Evolutionary conservation across 2,888 invertebrate species (phyloP).

Genomic region (Cerceris rybyensis): DNA sequence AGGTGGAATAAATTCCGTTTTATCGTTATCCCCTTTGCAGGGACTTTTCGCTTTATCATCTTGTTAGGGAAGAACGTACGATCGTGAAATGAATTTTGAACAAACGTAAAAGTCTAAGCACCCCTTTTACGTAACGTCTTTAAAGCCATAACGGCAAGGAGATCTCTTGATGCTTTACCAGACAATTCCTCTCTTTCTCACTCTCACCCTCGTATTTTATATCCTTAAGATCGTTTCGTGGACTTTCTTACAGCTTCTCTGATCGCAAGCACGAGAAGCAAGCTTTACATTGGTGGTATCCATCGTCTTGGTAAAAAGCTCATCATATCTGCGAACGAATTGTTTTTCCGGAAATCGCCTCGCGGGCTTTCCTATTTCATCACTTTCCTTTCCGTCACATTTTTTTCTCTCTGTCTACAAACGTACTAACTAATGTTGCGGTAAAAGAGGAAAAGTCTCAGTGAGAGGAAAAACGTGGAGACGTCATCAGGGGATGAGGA

Average conservation of each 20-base stretch:
- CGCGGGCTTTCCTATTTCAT: conserved; percentile 3
- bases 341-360: conserved; percentile 24
- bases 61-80: background rate
- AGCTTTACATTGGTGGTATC: conserved; percentile 30
- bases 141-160: background rate
- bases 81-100: conserved; percentile 12
- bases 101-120: conserved; percentile 35
- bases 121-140: conserved; percentile 37
- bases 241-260: conserved; percentile 29
- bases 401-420: background rate
- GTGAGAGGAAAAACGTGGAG: no score
- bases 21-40: no score
- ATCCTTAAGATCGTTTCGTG: conserved; percentile 33
- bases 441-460: background rate
- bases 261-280: conserved; percentile 27
- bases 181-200: conserved; percentile 1
- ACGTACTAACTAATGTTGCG: conserved; percentile 15
- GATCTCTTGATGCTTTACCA: conserved; percentile 15
- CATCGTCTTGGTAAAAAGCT: conserved; percentile 22
- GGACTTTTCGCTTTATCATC: background rate
- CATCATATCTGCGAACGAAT: conserved; percentile 31
- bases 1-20: no score
- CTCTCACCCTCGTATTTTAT: conserved; percentile 36
- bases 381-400: background rate
- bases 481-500: no score